These are phyloP conservation scores for Tokudaia muenninki DNA, from an alignment of 2,797 vertebrate genomes.

Conservation along the genomic window DNA sequence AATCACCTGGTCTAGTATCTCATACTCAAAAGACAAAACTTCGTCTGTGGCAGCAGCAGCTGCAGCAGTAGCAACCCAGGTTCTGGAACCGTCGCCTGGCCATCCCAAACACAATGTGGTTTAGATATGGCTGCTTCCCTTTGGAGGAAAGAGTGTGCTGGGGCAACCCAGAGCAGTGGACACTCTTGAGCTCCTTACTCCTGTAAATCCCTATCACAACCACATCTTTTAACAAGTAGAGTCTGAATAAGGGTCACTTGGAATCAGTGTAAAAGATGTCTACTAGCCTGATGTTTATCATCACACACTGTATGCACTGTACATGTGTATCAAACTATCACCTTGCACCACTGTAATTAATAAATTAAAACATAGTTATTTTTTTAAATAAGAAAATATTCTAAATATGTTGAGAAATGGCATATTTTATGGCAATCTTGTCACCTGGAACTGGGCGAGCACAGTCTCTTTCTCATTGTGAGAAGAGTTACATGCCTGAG, in stretches of 20 bases:
- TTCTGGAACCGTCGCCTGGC: not conserved
- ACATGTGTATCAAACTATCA: not conserved
- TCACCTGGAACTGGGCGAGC: too few relatives aligned
- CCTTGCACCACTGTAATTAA: not conserved
- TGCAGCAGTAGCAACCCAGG: not conserved
- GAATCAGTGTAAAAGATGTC: not conserved
- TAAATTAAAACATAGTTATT: not conserved
- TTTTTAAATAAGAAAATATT: not conserved
- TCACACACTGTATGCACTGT: too few relatives aligned
- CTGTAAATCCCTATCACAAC: too few relatives aligned
- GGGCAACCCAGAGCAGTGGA: too few relatives aligned
- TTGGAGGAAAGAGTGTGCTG: too few relatives aligned
- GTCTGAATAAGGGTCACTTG: too few relatives aligned
- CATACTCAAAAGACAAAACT: not conserved
- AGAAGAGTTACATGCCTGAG: not conserved
- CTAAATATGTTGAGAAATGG: not conserved
- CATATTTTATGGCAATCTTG: not conserved
- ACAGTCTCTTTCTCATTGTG: not conserved
- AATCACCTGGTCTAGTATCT: not conserved
- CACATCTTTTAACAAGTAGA: not conserved
- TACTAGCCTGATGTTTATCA: not conserved
- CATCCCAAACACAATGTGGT: too few relatives aligned
- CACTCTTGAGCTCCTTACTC: not conserved
- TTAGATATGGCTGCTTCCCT: not conserved
- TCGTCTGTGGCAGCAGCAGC: too few relatives aligned